Evolutionary conservation across 2,797 vertebrate genomes (phyloP).

Genomic region (Protonibea diacanthus): DNA sequence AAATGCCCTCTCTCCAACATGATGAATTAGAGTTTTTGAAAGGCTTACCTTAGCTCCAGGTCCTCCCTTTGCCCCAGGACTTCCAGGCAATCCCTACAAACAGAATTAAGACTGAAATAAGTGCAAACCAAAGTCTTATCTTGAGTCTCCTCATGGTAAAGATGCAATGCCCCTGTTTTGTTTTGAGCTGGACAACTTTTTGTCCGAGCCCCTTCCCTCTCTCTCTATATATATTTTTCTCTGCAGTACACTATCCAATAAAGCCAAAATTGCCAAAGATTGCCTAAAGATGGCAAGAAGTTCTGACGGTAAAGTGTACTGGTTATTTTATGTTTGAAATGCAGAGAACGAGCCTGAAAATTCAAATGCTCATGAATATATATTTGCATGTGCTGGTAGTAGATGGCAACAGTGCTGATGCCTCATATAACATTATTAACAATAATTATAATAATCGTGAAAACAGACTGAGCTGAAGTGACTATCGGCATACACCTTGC

Average conservation of each 20-base stretch:
- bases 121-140: conserved; percentile 24
- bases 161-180: background rate
- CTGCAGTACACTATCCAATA: background rate
- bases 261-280: background rate
- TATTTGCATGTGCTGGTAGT: conserved; percentile 3
- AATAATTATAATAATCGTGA: conserved; percentile 12
- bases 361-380: too few relatives aligned
- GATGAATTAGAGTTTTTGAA: background rate
- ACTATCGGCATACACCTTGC: background rate
- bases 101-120: conserved; percentile 45
- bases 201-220: background rate
- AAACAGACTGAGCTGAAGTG: conserved; percentile 6
- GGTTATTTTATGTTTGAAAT: conserved; percentile 15
- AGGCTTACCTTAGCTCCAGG: conserved; percentile 88
- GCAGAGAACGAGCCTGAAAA: background rate
- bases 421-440: background rate
- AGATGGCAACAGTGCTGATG: conserved; percentile 18
- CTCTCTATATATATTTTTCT: background rate
- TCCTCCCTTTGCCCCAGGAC: conserved; percentile 92
- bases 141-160: background rate
- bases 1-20: background rate
- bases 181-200: background rate
- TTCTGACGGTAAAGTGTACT: background rate
- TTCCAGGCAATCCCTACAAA: conserved; percentile 92
- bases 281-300: background rate